Evolutionary conservation across 35 echinoderm and acorn worm genomes (phyloP).

Genomic region (Lytechinus variegatus): DNA sequence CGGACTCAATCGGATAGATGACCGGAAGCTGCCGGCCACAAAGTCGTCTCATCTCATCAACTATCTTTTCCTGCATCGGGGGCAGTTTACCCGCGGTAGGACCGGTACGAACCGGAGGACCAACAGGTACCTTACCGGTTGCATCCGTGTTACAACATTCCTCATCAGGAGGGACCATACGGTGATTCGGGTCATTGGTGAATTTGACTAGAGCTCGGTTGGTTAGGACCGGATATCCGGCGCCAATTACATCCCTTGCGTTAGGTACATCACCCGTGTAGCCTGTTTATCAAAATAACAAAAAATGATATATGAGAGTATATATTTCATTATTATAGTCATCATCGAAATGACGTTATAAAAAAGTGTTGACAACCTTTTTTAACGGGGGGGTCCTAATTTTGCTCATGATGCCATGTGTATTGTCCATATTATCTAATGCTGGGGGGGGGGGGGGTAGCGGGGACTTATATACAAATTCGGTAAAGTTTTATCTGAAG

Average conservation of each 20-base stretch:
- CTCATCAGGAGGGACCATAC: constrained; percentile 38
- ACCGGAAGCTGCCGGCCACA: constrained; percentile 24
- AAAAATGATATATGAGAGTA: too few species aligned
- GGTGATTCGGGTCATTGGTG: constrained; percentile 63
- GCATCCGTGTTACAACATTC: not conserved
- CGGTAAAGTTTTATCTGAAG: too few species aligned
- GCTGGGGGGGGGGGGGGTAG: too few species aligned
- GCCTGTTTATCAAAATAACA: constrained; percentile 30
- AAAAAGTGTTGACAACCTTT: too few species aligned
- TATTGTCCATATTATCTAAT: too few species aligned
- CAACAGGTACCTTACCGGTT: not conserved
- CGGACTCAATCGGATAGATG: constrained; percentile 85
- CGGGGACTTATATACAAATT: too few species aligned
- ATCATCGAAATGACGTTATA: too few species aligned
- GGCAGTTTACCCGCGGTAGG: not conserved
- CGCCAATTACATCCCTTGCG: constrained; percentile 76
- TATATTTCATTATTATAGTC: too few species aligned
- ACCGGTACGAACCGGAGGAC: not conserved
- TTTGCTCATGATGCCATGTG: too few species aligned
- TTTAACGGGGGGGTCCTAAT: too few species aligned
- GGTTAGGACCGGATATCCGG: constrained; percentile 89
- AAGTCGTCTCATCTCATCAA: not conserved
- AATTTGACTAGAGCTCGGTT: constrained; percentile 83
- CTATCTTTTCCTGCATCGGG: not conserved
- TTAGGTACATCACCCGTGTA: constrained; percentile 96